Conservation (phyloP, 2,797 vertebrate genomes). For the Sebastes jordani region DNA sequence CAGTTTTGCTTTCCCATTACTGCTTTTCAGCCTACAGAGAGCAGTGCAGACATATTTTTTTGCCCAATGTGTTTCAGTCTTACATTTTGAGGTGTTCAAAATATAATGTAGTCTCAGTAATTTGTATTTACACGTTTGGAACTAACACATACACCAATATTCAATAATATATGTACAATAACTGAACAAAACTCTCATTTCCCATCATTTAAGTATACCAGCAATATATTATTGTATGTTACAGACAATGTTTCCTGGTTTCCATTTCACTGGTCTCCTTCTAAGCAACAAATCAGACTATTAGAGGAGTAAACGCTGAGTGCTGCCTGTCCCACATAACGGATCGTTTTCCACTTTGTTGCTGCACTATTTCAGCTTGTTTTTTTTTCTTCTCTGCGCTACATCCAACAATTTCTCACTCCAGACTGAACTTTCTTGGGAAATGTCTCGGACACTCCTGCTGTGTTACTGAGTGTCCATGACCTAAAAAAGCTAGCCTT, state of each 20-base stretch:
- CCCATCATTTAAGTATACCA: not conserved
- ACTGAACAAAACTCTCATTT: not conserved
- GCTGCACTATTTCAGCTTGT: not conserved
- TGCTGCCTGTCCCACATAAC: not conserved
- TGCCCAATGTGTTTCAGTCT: not conserved
- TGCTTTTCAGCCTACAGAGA: not conserved
- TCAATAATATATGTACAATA: not conserved
- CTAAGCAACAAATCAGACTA: not conserved
- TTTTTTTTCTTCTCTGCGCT: not conserved
- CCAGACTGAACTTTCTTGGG: slow-evolving; percentile 9
- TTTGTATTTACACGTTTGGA: not conserved
- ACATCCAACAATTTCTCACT: slow-evolving; percentile 15
- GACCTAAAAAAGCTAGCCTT: slow-evolving; percentile 10
- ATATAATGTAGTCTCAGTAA: slow-evolving; percentile 26
- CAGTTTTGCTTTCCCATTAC: not conserved
- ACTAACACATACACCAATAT: not conserved
- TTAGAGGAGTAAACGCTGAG: not conserved
- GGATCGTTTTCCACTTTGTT: slow-evolving; percentile 4
- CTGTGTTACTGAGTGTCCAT: slow-evolving; percentile 16
- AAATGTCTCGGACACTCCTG: slow-evolving; percentile 32
- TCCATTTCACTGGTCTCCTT: not conserved
- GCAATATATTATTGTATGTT: not conserved
- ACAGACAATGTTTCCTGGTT: not conserved
- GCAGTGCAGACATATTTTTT: not conserved
- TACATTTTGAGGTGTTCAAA: not conserved